A percentile compares a stretch with the other conserved stretches of the same genome.
These are phyloP conservation scores for Tholera decimalis DNA, from an alignment of 2,888 invertebrate genomes.

Conservation along the genomic window DNA sequence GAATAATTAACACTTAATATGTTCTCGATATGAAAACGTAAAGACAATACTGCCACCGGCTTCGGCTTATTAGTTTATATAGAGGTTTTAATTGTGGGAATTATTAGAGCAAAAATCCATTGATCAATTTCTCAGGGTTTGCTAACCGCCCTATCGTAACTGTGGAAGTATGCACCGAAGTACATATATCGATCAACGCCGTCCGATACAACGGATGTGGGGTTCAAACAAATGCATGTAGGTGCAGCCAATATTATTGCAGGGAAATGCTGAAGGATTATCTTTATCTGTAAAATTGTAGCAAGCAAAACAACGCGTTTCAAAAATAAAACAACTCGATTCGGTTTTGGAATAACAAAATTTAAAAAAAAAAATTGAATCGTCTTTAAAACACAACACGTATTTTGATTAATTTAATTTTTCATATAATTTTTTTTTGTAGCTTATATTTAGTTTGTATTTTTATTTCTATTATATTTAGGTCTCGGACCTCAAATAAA, in stretches of 20 bases:
- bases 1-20: conserved; percentile 41
- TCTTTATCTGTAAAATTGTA: neutral
- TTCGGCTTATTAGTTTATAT: conserved; percentile 86
- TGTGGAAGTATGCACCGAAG: conserved; percentile 64
- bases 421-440: too few species aligned
- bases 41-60: conserved; percentile 73
- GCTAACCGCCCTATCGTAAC: conserved; percentile 83
- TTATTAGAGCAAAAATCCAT: conserved; percentile 89
- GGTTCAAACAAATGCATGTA: conserved; percentile 2
- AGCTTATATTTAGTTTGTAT: too few species aligned
- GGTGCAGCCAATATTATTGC: conserved; percentile 31
- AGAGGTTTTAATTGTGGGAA: conserved; percentile 89
- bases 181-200: conserved; percentile 49
- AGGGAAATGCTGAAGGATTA: neutral
- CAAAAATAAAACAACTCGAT: too few species aligned
- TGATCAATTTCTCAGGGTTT: conserved; percentile 88
- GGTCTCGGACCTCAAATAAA: too few species aligned
- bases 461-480: too few species aligned
- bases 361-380: too few species aligned
- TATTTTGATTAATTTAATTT: too few species aligned
- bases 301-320: too few species aligned
- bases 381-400: too few species aligned
- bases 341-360: too few species aligned
- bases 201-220: conserved; percentile 47
- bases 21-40: conserved; percentile 50